phyloP scores from a whole-genome alignment of 2,888 invertebrate species.

The Ditula angustiorana region DNA sequence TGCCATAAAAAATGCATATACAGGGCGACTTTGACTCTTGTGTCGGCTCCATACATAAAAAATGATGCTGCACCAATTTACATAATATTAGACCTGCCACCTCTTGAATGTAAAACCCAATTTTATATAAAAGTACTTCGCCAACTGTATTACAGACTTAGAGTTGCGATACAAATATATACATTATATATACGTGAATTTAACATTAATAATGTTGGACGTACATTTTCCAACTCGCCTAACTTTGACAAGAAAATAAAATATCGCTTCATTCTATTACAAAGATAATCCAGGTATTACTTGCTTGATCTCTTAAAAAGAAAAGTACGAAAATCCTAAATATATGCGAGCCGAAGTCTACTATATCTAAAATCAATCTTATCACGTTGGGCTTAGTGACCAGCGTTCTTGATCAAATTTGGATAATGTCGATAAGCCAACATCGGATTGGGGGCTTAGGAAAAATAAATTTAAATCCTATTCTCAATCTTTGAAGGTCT shows the following conservation, averaged over 20 bases:
- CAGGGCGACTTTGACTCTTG: no score
- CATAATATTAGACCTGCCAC: no score
- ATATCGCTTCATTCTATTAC: not conserved
- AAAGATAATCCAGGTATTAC: conserved; percentile 13
- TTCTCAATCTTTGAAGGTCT: not conserved
- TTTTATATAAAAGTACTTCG: no score
- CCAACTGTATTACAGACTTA: no score
- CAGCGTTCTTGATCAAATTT: conserved; percentile 26
- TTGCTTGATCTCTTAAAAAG: conserved; percentile 6
- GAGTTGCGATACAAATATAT: no score
- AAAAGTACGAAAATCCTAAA: conserved; percentile 11
- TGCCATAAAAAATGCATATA: no score
- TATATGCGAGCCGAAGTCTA: conserved; percentile 5
- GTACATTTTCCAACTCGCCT: not conserved
- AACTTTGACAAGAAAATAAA: not conserved
- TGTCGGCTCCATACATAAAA: no score
- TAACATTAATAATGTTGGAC: not conserved
- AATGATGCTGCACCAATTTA: no score
- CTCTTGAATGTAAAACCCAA: no score
- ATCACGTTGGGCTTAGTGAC: conserved; percentile 29
- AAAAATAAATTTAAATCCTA: conserved; percentile 22
- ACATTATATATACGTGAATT: no score
- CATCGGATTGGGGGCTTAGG: not conserved
- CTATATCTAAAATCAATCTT: conserved; percentile 28
- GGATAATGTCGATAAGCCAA: conserved; percentile 19